Percentiles rank a stretch among this genome's conserved stretches.
These are phyloP conservation scores for Adineta ricciae DNA, from an alignment of 2,888 invertebrate species.

Conservation along the genomic window DNA sequence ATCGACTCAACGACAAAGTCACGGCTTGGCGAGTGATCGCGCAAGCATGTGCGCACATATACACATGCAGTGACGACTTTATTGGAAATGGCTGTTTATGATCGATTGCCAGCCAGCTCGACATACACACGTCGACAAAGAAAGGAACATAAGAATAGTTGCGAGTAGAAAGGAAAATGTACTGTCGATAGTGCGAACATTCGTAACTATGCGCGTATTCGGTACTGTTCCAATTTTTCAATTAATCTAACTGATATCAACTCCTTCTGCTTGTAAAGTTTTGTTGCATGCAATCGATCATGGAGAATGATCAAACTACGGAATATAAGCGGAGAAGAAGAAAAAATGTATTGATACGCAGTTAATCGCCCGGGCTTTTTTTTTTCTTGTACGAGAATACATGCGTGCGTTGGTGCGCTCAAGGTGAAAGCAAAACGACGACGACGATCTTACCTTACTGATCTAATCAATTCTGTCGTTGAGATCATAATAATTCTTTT, in stretches of 20 bases:
- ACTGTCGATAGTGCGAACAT: not conserved
- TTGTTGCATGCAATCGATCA: not conserved
- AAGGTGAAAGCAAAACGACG: slow-evolving; percentile 1
- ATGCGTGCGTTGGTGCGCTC: not conserved
- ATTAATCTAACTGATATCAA: not conserved
- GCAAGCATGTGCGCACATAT: not conserved
- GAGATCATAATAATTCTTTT: slow-evolving; percentile 5
- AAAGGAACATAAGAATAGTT: not conserved
- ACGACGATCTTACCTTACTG: not conserved
- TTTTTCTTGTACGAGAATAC: not conserved
- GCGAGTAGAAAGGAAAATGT: not conserved
- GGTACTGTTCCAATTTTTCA: not conserved
- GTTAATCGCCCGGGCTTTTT: not conserved
- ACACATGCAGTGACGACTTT: not conserved
- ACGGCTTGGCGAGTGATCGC: slow-evolving; percentile 3
- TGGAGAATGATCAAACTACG: not conserved
- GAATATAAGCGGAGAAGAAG: not conserved
- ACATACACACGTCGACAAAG: not conserved
- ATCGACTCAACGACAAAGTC: not conserved
- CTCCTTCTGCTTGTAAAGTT: not conserved
- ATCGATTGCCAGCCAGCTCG: not conserved
- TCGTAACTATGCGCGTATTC: not conserved
- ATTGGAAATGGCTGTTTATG: slow-evolving; percentile 3
- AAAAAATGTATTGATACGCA: not conserved
- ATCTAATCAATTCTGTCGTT: slow-evolving; percentile 11